Conservation (phyloP, 2,888 invertebrate genomes). For the Papilio elwesi region DNA sequence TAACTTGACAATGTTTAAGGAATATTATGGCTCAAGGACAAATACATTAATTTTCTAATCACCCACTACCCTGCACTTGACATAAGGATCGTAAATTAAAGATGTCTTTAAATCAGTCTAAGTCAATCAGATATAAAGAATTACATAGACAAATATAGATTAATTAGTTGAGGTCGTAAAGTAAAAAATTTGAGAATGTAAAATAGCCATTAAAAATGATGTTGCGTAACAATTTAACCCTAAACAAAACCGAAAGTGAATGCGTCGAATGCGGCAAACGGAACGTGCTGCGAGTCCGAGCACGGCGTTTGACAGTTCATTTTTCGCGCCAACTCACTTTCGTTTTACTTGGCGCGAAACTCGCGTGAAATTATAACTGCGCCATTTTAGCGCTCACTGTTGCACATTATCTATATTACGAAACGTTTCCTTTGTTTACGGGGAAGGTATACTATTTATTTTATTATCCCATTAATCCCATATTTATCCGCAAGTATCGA, state of each 20-base stretch:
- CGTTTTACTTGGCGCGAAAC: slow-evolving; percentile 44
- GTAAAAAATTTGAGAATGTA: background rate
- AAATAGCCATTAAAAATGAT: background rate
- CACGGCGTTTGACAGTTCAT: slow-evolving; percentile 40
- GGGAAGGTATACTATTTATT: background rate
- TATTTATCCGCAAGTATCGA: too few relatives aligned
- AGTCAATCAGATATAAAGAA: too few relatives aligned
- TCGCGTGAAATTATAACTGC: slow-evolving; percentile 37
- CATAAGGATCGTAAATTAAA: too few relatives aligned
- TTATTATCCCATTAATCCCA: too few relatives aligned
- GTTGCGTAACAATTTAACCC: slow-evolving; percentile 37
- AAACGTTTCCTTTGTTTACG: slow-evolving; percentile 32
- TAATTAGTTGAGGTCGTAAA: too few relatives aligned
- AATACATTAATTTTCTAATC: too few relatives aligned
- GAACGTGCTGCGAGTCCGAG: slow-evolving; percentile 32
- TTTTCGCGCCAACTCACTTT: slow-evolving; percentile 45
- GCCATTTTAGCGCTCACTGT: slow-evolving; percentile 35
- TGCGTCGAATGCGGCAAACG: slow-evolving; percentile 35
- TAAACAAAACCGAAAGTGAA: slow-evolving; percentile 43
- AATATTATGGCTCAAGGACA: too few relatives aligned
- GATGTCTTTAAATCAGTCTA: too few relatives aligned
- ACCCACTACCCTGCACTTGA: too few relatives aligned
- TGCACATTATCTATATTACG: slow-evolving; percentile 19
- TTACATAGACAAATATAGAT: too few relatives aligned
- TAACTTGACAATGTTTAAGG: too few relatives aligned